Evolutionary conservation across 2,888 invertebrate species (phyloP), one percentile per base, ranked within the genome.

Genomic region (Dryocosmus kuriphilus): DNA sequence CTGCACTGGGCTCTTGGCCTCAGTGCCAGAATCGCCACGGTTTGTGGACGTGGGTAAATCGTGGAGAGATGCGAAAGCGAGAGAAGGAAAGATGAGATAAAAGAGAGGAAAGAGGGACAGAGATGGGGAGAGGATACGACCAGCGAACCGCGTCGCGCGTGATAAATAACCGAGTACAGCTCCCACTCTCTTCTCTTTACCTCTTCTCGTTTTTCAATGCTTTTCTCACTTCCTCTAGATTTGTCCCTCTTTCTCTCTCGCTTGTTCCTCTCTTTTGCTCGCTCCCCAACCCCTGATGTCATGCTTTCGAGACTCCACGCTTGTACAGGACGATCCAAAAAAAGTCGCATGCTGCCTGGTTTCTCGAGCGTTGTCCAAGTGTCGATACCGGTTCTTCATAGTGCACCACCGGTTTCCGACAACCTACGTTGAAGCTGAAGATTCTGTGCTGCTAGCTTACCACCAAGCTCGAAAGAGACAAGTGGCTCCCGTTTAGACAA

Each of bases 131-230:
- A 76, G 38, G 83, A 85, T 82, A 81, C 84, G 86, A 86, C 84
- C 85, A 83, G 85, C 81, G 82, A 86, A 85, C 82, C 85, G 81
- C 84, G 81, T 82, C 77, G 85, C 83, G 86, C 86, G 85, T 87
- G 86, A 86, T 88, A 86, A 87, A 87, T 87, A 86, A 86, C 85
- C 81, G 82, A 84, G 85, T 82, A 77, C 81, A 80, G 79, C 80
- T 79, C 74, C 60, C 24, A 14, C 6, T 60, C 24, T 60, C 16
- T 27, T 60, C 60, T 60, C 60, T 27, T 27, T 55, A 11, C 55
- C 55, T 75, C 60, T 74, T 55, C 80, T 79, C 79, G 76, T 76
- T 62, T 81, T 80, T 9, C n/a, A 9, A n/a, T 22, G 55, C 55
- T 55, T 22, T 14, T 60, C 60, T 60, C 60, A 60, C 60, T 60